Evolutionary conservation across 2,113 vertebrate species (phyloP), one percentile per base, ranked within the genome.

Genomic region (Lathamus discolor): DNA sequence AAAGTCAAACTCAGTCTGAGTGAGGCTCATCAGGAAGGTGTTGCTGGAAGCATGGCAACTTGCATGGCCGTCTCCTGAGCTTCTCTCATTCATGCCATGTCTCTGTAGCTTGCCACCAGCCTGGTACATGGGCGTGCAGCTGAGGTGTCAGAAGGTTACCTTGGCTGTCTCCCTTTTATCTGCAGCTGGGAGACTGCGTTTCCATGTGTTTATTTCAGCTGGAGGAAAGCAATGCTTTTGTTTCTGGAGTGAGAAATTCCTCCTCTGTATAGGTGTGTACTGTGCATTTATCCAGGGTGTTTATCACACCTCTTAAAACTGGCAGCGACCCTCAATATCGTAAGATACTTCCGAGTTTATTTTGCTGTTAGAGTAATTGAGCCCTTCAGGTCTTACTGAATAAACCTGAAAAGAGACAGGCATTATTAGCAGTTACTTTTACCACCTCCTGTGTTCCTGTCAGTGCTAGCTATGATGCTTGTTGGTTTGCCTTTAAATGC

Each of bases 131-230:
- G 55, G 5, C 10, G 4, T 10, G 49, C 44, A 69, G 19, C 18
- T 0, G 2, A 10, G 15, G 17, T 2, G 1, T 15, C 11, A 3
- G 49, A 49, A 19, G n/a, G n/a, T 49, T 57, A 31, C 27, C 28
- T 67, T 69, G 66, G 25, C 31, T 1, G 2, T 52, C 18, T 39
- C 16, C 52, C 19, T 54, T 33, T 49, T n/a, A 15, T n/a, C 52
- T 73, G 63, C 51, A 70, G 25, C 43, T 23, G 27, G 27, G 59
- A 62, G 75, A 43, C 35, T 35, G 14, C 8, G 5, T 63, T 76
- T 68, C 82, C 64, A 17, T 1, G 0, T 35, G 44, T 54, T 86
- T 49, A 29, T 66, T 90, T 81, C 61, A 46, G 63, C 64, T 24
- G 68, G 37, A 74, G 69, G 24, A 79, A 78, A 76, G 41, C 31